A percentile compares a stretch with the other conserved stretches of the same genome.
Evolutionary conservation across 1,140 invertebrate species (phyloP).

Genomic region (Centruroides vittatus): DNA sequence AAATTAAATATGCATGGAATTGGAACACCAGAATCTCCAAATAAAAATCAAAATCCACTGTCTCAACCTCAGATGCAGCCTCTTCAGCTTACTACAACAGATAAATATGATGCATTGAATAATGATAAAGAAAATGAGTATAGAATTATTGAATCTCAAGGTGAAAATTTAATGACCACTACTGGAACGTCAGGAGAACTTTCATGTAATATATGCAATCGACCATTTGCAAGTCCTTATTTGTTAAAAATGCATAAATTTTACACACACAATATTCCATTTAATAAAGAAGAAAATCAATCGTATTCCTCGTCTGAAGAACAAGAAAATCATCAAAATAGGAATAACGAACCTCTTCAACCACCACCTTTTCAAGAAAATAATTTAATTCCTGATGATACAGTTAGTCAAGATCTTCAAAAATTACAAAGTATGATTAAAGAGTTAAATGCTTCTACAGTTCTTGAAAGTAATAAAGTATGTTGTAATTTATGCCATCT

Average conservation of each 20-base stretch:
- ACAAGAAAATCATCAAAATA: slow-evolving; percentile 10
- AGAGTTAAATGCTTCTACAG: slow-evolving; percentile 50
- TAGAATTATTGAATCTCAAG: neutral
- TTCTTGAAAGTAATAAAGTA: slow-evolving; percentile 21
- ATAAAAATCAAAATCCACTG: neutral
- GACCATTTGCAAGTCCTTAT: slow-evolving; percentile 38
- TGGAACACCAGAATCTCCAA: neutral
- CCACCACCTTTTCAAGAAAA: too few relatives aligned
- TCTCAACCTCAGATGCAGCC: neutral
- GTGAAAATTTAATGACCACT: slow-evolving; percentile 2
- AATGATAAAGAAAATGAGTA: neutral
- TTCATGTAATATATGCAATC: slow-evolving; percentile 37
- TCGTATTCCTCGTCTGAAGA: slow-evolving; percentile 12
- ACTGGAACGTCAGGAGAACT: slow-evolving; percentile 10
- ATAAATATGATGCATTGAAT: slow-evolving; percentile 1
- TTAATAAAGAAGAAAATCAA: slow-evolving; percentile 19
- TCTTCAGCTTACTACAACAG: neutral
- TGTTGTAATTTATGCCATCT: slow-evolving; percentile 41
- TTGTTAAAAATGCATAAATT: slow-evolving; percentile 38
- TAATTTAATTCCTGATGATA: slow-evolving; percentile 12
- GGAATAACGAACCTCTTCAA: slow-evolving; percentile 1
- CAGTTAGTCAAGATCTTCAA: slow-evolving; percentile 51
- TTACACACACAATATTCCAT: slow-evolving; percentile 29
- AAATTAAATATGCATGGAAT: slow-evolving; percentile 37
- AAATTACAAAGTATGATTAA: slow-evolving; percentile 83